phyloP scores from a whole-genome alignment of 1,140 invertebrate genomes.

The Zophobas atratus region DNA sequence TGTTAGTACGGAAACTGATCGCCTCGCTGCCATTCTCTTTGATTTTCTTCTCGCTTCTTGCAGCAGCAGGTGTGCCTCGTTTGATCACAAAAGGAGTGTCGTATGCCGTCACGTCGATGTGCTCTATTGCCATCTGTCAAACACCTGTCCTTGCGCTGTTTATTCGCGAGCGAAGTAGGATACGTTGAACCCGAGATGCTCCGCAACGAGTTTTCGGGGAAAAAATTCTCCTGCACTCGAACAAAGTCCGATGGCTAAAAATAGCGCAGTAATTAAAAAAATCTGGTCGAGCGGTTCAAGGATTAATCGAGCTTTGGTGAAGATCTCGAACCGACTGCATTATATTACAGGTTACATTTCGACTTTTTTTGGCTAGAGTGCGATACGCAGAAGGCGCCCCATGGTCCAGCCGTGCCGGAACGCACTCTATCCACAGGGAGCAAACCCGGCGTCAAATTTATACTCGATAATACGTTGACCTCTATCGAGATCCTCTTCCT shows the following conservation, averaged over 20 bases:
- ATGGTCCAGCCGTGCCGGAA: too few species aligned
- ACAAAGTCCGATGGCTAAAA: neutral
- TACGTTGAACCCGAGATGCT: constrained; percentile 1
- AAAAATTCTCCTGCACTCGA: neutral
- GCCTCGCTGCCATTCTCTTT: neutral
- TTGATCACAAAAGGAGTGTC: constrained; percentile 35
- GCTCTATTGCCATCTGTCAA: constrained; percentile 40
- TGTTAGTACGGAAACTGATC: neutral
- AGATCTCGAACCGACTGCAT: too few species aligned
- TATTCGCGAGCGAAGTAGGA: constrained; percentile 14
- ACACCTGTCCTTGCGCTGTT: constrained; percentile 22
- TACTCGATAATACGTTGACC: too few species aligned
- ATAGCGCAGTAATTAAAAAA: too few species aligned
- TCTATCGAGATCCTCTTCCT: neutral
- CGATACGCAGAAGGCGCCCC: too few species aligned
- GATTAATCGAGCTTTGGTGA: too few species aligned
- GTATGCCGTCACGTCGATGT: constrained; percentile 31
- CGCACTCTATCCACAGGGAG: too few species aligned
- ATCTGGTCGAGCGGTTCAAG: too few species aligned
- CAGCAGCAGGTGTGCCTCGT: constrained; percentile 25
- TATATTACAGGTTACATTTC: too few species aligned
- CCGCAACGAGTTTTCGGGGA: neutral
- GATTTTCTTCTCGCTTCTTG: constrained; percentile 8
- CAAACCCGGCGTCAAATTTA: too few species aligned
- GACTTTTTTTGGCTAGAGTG: too few species aligned